phyloP scores from a whole-genome alignment of 2,888 invertebrate species.

The Aproaerema taeniolella region DNA sequence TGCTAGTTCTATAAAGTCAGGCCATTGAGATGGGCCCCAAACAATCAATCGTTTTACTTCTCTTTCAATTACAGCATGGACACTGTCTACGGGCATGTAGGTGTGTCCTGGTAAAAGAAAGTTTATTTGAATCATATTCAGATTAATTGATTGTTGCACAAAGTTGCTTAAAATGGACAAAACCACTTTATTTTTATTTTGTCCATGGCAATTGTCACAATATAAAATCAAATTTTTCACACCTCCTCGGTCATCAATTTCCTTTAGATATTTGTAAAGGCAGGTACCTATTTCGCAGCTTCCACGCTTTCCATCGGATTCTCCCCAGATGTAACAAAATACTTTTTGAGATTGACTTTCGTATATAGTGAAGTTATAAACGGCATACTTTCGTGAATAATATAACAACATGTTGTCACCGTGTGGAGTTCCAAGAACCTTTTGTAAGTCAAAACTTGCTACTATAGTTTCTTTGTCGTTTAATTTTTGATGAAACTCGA shows the following conservation, averaged over 20 bases:
- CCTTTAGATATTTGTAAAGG: conserved; percentile 18
- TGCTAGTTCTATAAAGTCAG: conserved; percentile 10
- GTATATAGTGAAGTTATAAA: conserved; percentile 31
- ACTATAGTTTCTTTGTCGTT: neutral
- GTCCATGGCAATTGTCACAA: conserved; percentile 19
- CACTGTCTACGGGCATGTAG: conserved; percentile 24
- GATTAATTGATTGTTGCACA: conserved; percentile 19
- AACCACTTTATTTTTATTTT: conserved; percentile 24
- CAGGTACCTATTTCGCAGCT: conserved; percentile 29
- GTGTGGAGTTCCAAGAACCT: conserved; percentile 27
- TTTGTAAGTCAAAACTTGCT: conserved; percentile 23
- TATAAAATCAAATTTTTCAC: conserved; percentile 20
- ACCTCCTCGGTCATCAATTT: conserved; percentile 21
- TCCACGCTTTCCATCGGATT: conserved; percentile 29
- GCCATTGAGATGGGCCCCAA: conserved; percentile 16
- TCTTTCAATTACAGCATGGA: conserved; percentile 13
- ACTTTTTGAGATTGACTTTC: conserved; percentile 25
- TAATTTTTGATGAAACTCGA: conserved; percentile 3
- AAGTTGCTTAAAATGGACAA: conserved; percentile 19
- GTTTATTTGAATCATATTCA: conserved; percentile 26
- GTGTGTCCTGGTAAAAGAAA: conserved; percentile 32
- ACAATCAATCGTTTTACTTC: no score
- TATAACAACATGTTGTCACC: conserved; percentile 24
- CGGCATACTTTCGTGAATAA: conserved; percentile 28
- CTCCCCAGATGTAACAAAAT: conserved; percentile 27